Base-by-base conservation (phyloP, 2,888 invertebrate genomes). In the Brenthis daphne region DNA sequence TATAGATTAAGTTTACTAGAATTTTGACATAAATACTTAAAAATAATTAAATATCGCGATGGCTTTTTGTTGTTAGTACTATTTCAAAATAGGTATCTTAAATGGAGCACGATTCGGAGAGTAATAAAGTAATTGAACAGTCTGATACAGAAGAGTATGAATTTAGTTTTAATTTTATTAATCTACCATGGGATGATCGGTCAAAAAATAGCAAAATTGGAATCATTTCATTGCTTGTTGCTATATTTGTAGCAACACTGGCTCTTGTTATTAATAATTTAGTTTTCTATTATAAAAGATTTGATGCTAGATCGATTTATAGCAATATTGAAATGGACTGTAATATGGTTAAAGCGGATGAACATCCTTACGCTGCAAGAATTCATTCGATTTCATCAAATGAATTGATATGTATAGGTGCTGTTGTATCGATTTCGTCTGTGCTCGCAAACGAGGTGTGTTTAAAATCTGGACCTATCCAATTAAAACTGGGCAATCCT, bases 141-240 rank as follows among this genome's bases (percentile, higher is more conserved):
- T 73, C 71, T n/a, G 76, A 80, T 24, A 69, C 69, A 6, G 80
- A 83, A 65, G 76, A 82, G 65, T 77, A 82, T 66, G 80, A 84
- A 69, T 89, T 82, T 71, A 76, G 78, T 70, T 86, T 82, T 73
- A 85, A 87, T 79, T 90, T 90, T 74, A 77, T 90, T 48, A 84
- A 82, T 67, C 81, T 67, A 20, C 90, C 91, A 13, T 92, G 91
- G 91, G 90, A 90, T 65, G 86, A 89, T 65, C 82, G 91, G 14
- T 77, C 88, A 5, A 76, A 73, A 12, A 83, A 74, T 72, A 91
- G 88, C 75, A 90, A 90, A 84, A 73, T 82, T 55, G 81, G 85
- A 8, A 85, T 90, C 14, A 71, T 87, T 51, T 67, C 80, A 57
- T 77, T 91, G 67, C 76, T 90, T 11, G 37, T 81, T 24, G 71